phyloP scores from a whole-genome alignment of 1,140 invertebrate species.

The Diploscapter pachys region DNA sequence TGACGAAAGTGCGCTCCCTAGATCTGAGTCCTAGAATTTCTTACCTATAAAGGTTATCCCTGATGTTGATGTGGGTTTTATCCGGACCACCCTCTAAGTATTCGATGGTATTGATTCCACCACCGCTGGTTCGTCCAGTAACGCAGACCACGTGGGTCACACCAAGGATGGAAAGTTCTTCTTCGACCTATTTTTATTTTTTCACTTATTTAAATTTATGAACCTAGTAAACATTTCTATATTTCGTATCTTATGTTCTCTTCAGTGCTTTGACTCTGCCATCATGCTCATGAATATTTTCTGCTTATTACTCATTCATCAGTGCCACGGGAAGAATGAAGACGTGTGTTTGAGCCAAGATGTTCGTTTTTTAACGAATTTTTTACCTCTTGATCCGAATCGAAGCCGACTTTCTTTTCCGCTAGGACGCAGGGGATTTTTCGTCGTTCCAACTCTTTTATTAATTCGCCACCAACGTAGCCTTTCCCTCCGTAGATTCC shows the following conservation, averaged over 20 bases:
- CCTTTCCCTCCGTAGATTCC: constrained; percentile 56
- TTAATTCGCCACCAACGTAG: constrained; percentile 54
- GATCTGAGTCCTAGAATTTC: background rate
- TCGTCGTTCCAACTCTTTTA: constrained; percentile 30
- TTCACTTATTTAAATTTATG: too few relatives aligned
- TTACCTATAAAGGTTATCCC: constrained; percentile 51
- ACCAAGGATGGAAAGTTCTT: constrained; percentile 42
- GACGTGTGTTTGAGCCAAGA: too few relatives aligned
- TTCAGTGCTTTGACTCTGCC: too few relatives aligned
- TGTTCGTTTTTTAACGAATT: too few relatives aligned
- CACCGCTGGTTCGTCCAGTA: constrained; percentile 56
- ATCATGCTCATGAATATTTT: too few relatives aligned
- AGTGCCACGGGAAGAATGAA: too few relatives aligned
- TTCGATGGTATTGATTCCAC: constrained; percentile 54
- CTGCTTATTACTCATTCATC: too few relatives aligned
- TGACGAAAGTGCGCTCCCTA: too few relatives aligned
- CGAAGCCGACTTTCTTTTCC: constrained; percentile 38
- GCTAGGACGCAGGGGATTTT: constrained; percentile 36
- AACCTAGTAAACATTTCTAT: background rate
- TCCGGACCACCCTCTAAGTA: constrained; percentile 57
- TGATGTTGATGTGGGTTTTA: constrained; percentile 50
- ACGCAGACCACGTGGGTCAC: constrained; percentile 55
- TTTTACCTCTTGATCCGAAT: constrained; percentile 46
- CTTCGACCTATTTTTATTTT: constrained; percentile 36
- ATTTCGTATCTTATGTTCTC: background rate